Evolutionary conservation across 1,140 invertebrate genomes (phyloP), one percentile per base, ranked within the genome.

Genomic region (Magallana angulata): DNA sequence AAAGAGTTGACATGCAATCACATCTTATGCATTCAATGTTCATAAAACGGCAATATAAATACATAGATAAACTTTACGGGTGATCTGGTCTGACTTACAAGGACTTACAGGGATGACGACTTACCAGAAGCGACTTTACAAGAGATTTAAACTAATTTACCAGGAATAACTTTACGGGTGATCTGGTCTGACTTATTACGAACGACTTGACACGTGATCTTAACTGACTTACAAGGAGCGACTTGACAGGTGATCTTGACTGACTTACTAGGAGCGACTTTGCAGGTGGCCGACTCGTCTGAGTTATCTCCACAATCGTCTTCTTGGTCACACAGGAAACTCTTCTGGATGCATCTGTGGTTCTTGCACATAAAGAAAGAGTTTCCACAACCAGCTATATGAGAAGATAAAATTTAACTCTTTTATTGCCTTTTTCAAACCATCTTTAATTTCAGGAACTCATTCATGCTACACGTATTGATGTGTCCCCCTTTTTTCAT

Each of bases 221-320:
- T 57, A 4, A n/a, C 48, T 12, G 7, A 36, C 18, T 8, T 82
- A 85, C 58, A 36, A 48, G 12, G 30, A 64, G 18, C 58, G 7
- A 62, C n/a, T 85, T 56, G 68, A 62, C 59, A 62, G 58, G 36
- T 85, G 24, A 16, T 16, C 9, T 14, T 57, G 48, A 0, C 48
- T 12, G 7, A 36, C 57, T 8, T 82, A 85, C 58, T 62, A 48
- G 30, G 16, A 64, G 18, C 58, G 16, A 62, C n/a, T 85, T 56
- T 85, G 84, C 59, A 62, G 18, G 36, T 68, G 24, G 16, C 12
- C 9, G 16, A 1, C 30, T 89, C 88, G 64, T 89, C 88, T 24
- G 71, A 68, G 8, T 57, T 24, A 30, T 90, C 89, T 0, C 84
- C 85, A 82, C 89, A 90, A 16, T 89, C 88, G 24, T 89, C 84